Conservation (phyloP, 2,888 invertebrate genomes). For the Corythucha ciliata region DNA sequence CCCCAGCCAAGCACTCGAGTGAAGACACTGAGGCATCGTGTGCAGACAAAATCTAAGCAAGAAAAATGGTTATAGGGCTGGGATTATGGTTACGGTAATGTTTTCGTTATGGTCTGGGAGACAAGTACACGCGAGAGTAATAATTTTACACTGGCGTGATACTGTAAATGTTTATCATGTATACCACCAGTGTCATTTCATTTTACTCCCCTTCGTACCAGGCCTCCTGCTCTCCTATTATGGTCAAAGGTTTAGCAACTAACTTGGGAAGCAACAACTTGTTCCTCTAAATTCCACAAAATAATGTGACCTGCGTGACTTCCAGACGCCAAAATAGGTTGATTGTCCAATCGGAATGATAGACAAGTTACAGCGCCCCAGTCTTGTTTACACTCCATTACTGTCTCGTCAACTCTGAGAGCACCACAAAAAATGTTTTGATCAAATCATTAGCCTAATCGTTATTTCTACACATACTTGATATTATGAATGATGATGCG, state of each 20-base stretch:
- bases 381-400: slow-evolving; percentile 82
- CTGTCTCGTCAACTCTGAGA: slow-evolving; percentile 53
- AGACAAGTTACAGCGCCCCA: slow-evolving; percentile 81
- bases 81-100: no score
- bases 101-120: no score
- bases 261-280: slow-evolving; percentile 70
- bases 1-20: slow-evolving; percentile 71
- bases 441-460: background rate
- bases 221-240: no score
- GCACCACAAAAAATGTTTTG: no score
- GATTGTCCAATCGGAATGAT: slow-evolving; percentile 77
- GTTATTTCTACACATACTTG: slow-evolving; percentile 43
- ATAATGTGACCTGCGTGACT: slow-evolving; percentile 72
- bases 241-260: no score
- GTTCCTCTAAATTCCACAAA: slow-evolving; percentile 86
- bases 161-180: no score
- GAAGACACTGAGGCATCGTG: slow-evolving; percentile 71
- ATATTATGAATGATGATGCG: slow-evolving; percentile 80
- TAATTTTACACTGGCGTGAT: no score
- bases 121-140: no score
- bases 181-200: no score
- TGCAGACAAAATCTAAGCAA: no score
- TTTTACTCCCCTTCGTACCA: no score
- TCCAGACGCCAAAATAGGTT: slow-evolving; percentile 77
- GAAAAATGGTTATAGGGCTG: no score